These are phyloP conservation scores for Oryzias curvinotus DNA, from an alignment of 2,113 vertebrate species.

Conservation along the genomic window DNA sequence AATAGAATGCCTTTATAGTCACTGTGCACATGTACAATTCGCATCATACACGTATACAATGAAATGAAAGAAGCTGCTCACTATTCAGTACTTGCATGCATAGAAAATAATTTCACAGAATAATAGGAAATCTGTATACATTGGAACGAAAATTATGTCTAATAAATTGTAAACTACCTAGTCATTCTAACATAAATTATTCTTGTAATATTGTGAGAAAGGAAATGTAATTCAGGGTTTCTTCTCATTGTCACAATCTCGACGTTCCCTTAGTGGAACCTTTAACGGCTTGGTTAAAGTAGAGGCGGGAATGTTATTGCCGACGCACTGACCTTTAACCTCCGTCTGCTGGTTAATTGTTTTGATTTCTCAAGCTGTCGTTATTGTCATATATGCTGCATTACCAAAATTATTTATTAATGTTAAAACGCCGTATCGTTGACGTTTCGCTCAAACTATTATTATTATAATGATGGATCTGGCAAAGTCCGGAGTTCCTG, in stretches of 20 bases:
- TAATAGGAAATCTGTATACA: too few relatives aligned
- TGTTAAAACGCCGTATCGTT: neutral
- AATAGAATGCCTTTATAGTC: too few relatives aligned
- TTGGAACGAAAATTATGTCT: too few relatives aligned
- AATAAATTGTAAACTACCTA: too few relatives aligned
- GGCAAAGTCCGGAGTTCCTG: neutral
- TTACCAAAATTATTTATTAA: neutral
- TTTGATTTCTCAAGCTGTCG: slow-evolving; percentile 51
- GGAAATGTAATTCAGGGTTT: neutral
- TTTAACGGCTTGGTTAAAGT: neutral
- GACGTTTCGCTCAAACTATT: neutral
- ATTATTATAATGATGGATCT: neutral
- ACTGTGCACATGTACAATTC: too few relatives aligned
- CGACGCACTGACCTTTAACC: slow-evolving; percentile 66
- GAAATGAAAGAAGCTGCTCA: too few relatives aligned
- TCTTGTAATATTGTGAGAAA: too few relatives aligned
- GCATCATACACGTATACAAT: too few relatives aligned
- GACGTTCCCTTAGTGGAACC: slow-evolving; percentile 23
- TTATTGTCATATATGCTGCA: neutral
- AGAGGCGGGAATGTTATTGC: slow-evolving; percentile 20
- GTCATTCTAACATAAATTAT: too few relatives aligned
- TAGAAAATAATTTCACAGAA: too few relatives aligned
- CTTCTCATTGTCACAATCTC: neutral
- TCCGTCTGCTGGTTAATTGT: slow-evolving; percentile 53
- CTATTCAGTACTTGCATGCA: too few relatives aligned